phyloP scores from a whole-genome alignment of 2,113 vertebrate genomes.

The Herpetotheres cachinnans region DNA sequence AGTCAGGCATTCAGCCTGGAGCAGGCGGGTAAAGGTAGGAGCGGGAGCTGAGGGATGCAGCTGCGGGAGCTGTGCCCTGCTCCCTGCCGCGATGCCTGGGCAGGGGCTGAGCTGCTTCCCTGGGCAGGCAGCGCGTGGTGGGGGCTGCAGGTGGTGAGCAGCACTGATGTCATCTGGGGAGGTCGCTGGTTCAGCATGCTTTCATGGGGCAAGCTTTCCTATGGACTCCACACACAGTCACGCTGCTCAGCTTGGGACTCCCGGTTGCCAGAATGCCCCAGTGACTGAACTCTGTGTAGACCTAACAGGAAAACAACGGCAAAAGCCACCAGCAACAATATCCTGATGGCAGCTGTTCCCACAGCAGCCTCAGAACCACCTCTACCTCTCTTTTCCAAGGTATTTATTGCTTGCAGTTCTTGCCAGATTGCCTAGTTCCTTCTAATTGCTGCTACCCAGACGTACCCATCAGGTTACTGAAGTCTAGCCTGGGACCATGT shows the following conservation, averaged over 20 bases:
- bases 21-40: background rate
- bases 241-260: background rate
- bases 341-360: background rate
- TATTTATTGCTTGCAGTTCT: background rate
- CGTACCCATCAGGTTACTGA: background rate
- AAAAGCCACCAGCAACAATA: background rate
- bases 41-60: too few species aligned
- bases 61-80: background rate
- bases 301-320: background rate
- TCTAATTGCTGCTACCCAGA: background rate
- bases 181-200: too few species aligned
- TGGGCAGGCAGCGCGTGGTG: background rate
- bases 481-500: background rate
- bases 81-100: background rate
- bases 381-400: background rate
- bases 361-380: background rate
- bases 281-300: rapidly evolving
- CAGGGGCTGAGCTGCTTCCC: rapidly evolving
- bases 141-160: background rate
- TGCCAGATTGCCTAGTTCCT: background rate
- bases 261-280: background rate
- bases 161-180: background rate
- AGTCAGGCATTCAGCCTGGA: background rate
- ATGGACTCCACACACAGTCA: background rate
- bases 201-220: background rate